phyloP scores from a whole-genome alignment of 2,888 invertebrate genomes.

The Ptilodon capucinus region DNA sequence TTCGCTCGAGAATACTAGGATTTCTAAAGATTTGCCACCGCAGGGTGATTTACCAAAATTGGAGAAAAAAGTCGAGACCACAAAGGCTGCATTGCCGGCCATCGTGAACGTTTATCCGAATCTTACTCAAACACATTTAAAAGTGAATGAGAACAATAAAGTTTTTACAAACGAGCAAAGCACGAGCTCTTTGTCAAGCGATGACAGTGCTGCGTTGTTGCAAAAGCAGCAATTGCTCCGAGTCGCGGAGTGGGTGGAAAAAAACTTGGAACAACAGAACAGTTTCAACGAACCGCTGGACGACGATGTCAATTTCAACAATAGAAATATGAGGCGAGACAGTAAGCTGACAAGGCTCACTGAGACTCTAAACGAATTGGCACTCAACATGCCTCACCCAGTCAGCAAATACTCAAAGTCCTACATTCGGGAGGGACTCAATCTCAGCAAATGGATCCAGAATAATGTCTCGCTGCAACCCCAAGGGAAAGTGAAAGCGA shows the following conservation, averaged over 20 bases:
- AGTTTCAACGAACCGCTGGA: conserved; percentile 71
- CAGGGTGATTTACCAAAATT: conserved; percentile 45
- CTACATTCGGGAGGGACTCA: conserved; percentile 55
- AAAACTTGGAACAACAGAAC: conserved; percentile 81
- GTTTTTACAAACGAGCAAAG: conserved; percentile 77
- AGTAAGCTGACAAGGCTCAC: conserved; percentile 66
- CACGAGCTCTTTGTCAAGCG: conserved; percentile 77
- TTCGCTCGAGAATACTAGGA: conserved; percentile 73
- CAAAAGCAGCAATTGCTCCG: conserved; percentile 85
- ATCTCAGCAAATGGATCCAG: conserved; percentile 50
- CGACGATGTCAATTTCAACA: conserved; percentile 64
- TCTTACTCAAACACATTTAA: conserved; percentile 74
- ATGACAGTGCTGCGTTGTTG: conserved; percentile 79
- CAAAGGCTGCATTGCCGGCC: conserved; percentile 59
- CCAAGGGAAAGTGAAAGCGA: conserved; percentile 45
- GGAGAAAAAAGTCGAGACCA: conserved; percentile 53
- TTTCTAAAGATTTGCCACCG: conserved; percentile 74
- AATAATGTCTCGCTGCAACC: conserved; percentile 38
- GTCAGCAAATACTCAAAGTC: conserved; percentile 73
- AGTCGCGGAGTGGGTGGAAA: conserved; percentile 91
- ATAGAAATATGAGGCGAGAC: conserved; percentile 56
- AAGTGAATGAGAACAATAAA: conserved; percentile 72
- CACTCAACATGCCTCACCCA: conserved; percentile 75
- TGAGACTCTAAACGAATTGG: conserved; percentile 72
- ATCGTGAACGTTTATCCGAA: conserved; percentile 77